Base-by-base conservation (phyloP, 2,113 vertebrate species). In the Engraulis encrasicolus region DNA sequence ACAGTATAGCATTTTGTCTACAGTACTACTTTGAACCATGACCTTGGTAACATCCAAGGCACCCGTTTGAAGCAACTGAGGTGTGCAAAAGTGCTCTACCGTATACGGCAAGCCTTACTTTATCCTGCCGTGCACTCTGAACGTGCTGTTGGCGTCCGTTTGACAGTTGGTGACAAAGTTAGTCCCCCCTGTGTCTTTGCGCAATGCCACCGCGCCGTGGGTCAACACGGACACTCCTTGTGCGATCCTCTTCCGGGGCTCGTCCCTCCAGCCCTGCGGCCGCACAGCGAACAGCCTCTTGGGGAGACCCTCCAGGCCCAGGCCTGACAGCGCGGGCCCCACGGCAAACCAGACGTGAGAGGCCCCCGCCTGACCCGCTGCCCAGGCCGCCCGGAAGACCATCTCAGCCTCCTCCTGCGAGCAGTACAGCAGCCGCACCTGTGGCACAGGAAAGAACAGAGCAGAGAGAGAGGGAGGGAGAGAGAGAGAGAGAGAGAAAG, bases 271-370 rank as follows among this genome's bases (percentile, higher is more conserved):
- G 50, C 97, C 97, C 81, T 97, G 96, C 0, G 97, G 97, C 83
- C 97, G 92, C 78, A 99, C 97, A 0, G 96, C 96, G 17, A 99
- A 98, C 49, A 98, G 91, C 6, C 97, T 96, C 1, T 93, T 94
- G 0, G 97, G 97, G 78, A 96, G 93, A 5, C 91, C 95, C 80
- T 95, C 94, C 1, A 95, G 94, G 85, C 94, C 94, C 85, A 96
- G 90, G 50, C 96, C 97, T 0, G 96, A 96, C 88, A 98, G 92
- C 27, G 96, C 96, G 5, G 97, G 95, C 2, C 97, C 97, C 79
- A 98, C 97, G 34, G 97, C 94, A 61, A 99, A 98, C 97, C 97
- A 99, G 88, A 99, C 93, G 88, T 99, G 97, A 2, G 97, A 98
- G 1, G 97, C 95, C 0, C 97, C 96, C 0, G 97, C 93, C 85